Evolutionary conservation across 1,140 invertebrate species (phyloP).

Genomic region (Hypothenemus hampei): DNA sequence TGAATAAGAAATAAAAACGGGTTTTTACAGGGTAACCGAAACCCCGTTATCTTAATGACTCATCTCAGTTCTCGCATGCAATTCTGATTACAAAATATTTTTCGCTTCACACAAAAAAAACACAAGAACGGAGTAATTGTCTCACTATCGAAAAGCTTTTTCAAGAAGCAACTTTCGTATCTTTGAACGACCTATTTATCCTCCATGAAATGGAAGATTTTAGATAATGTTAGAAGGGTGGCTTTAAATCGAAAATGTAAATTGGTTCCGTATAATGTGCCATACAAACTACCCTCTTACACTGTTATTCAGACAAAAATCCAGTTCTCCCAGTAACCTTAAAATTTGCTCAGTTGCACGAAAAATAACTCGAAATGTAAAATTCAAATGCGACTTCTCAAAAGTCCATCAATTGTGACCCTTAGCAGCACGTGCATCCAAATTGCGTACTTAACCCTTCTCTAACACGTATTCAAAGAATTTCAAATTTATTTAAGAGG

Average conservation of each 20-base stretch:
- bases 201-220: not conserved
- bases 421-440: too few species aligned
- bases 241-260: not conserved
- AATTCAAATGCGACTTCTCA: not conserved
- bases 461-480: too few species aligned
- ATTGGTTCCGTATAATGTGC: not conserved
- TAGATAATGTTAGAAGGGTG: not conserved
- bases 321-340: too few species aligned
- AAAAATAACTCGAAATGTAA: not conserved
- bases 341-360: not conserved
- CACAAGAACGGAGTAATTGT: not conserved
- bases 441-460: too few species aligned
- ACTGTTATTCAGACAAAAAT: not conserved
- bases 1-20: too few species aligned
- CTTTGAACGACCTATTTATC: not conserved
- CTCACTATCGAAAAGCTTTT: not conserved
- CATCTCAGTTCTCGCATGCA: not conserved
- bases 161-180: not conserved
- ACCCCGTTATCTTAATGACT: not conserved
- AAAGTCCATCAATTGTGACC: not conserved
- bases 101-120: not conserved
- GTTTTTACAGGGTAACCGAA: not conserved
- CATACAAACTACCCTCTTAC: not conserved
- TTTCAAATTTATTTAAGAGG: too few species aligned
- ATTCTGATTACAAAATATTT: not conserved